Percentiles rank a stretch among this genome's conserved stretches.
Conservation (phyloP, 2,797 vertebrate species). For the Diplodus puntazzo region DNA sequence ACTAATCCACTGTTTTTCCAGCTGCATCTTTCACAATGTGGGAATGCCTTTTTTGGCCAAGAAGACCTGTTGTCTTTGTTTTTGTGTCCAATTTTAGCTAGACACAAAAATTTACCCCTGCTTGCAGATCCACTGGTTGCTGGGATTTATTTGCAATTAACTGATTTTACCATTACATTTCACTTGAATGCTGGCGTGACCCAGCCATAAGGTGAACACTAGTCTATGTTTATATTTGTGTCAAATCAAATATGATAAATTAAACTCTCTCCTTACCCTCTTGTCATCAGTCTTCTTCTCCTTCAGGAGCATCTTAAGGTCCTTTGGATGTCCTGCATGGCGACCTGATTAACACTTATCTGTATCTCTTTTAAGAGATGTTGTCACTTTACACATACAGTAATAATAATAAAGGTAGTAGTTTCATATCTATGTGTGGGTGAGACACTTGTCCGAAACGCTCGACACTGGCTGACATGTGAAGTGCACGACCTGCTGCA, state of each 20-base stretch:
- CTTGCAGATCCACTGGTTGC: not conserved
- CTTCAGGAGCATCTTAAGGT: not conserved
- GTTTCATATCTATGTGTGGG: slow-evolving; percentile 21
- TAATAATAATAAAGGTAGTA: slow-evolving; percentile 22
- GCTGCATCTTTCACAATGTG: no score
- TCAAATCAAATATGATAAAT: no score
- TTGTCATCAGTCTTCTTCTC: not conserved
- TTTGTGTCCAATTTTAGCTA: not conserved
- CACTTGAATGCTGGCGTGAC: not conserved
- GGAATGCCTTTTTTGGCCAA: no score
- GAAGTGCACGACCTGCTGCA: slow-evolving; percentile 68
- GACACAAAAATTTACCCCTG: not conserved
- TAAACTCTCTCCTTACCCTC: not conserved
- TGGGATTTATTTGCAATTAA: not conserved
- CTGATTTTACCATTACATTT: not conserved
- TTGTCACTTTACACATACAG: slow-evolving; percentile 21
- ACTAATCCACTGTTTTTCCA: no score
- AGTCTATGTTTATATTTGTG: no score
- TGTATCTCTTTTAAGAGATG: slow-evolving; percentile 14
- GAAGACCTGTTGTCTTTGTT: not conserved
- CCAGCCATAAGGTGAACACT: not conserved
- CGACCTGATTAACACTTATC: slow-evolving; percentile 18
- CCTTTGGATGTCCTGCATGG: not conserved
- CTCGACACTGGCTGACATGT: slow-evolving; percentile 37
- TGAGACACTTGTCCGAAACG: slow-evolving; percentile 50